Percentiles rank a stretch among this genome's conserved stretches.
Evolutionary conservation across 2,113 vertebrate species (phyloP).

Genomic region (Epinephelus lanceolatus): DNA sequence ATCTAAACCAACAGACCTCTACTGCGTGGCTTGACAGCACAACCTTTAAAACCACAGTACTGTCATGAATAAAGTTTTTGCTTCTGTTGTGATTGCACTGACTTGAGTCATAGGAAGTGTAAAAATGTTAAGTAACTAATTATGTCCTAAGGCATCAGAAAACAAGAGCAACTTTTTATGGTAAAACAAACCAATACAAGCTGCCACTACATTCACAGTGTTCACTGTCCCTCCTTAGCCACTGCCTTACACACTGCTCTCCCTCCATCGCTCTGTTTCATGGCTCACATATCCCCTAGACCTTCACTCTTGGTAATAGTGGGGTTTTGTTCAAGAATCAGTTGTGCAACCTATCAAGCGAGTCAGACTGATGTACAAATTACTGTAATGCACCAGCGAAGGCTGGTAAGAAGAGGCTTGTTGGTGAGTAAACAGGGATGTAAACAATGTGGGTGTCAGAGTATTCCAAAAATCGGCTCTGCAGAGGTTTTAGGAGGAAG

Average conservation of each 20-base stretch:
- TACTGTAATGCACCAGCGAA: not conserved
- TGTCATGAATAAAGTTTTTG: not conserved
- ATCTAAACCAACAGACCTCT: not conserved
- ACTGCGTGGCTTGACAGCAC: not conserved
- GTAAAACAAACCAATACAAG: not conserved
- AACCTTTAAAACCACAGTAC: slow-evolving; percentile 20
- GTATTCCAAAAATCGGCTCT: not conserved
- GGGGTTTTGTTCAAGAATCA: not conserved
- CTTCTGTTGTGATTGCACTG: not conserved
- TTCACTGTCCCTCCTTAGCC: not conserved
- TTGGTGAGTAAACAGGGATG: not conserved
- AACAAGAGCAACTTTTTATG: not conserved
- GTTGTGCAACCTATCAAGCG: not conserved
- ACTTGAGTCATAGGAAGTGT: not conserved
- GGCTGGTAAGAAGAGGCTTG: not conserved
- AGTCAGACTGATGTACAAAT: not conserved
- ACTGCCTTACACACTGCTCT: not conserved
- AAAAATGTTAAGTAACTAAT: not conserved
- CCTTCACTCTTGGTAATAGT: not conserved
- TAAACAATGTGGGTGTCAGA: not conserved
- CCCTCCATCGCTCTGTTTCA: not conserved
- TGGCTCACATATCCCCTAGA: not conserved
- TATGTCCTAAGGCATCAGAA: not conserved
- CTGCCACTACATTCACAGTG: not conserved
- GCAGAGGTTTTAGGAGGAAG: too few relatives aligned